Evolutionary conservation across 2,888 invertebrate genomes (phyloP), one percentile per base, ranked within the genome.

Genomic region (Lasioglossum morio): DNA sequence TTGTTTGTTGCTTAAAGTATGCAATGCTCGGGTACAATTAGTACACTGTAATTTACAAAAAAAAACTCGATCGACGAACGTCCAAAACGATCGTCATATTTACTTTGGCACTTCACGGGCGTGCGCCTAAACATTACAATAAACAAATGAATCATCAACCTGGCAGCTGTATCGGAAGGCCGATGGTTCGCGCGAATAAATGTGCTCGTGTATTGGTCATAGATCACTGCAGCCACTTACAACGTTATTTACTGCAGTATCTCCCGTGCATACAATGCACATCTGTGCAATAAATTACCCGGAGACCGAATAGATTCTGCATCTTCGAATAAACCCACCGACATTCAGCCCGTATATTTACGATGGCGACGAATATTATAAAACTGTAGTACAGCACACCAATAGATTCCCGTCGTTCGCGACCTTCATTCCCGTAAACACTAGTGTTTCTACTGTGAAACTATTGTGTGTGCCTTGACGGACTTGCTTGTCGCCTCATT

Each of bases 181-280:
- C 48, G n/a, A 53, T 57, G 37, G 60, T 43, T 37, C 60, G 40
- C 40, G 73, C n/a, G 43, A 23, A 14, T 27, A 37, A 23, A 14
- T 27, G 23, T 16, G 16, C 37, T 23, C 30, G 48, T 23, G n/a
- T 7, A 60, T n/a, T 19, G 23, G 4, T n/a, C 48, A 70, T 74
- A 30, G 34, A 84, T 78, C 78, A 66, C 23, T 4, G 34, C 8
- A 12, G 16, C 30, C 84, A 75, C 84, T 78, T 72, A 78, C 63
- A 75, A n/a, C 19, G 43, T 78, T 85, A 85, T 84, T 84, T 85
- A 79, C n/a, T 75, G 70, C 46, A 75, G 78, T 66, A 79, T 77
- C 78, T 77, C 46, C 60, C 60, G 46, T 0, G n/a, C 46, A 37
- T 12, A 57, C 69, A 84, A 66, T 60, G 43, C 43, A 60, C 79